These are phyloP conservation scores for Ligdia adustata DNA, from an alignment of 2,888 invertebrate species.

Conservation along the genomic window DNA sequence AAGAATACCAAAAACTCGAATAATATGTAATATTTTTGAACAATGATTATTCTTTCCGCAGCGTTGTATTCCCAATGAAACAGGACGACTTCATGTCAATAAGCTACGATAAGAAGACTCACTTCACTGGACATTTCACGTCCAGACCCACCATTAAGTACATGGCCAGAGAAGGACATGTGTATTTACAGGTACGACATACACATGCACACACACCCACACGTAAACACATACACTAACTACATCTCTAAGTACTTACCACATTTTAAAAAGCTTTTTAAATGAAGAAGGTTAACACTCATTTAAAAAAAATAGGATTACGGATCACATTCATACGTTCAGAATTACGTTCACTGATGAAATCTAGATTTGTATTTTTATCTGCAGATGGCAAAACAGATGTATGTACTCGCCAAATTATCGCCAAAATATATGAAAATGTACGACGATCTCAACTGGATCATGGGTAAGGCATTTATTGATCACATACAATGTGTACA, in stretches of 20 bases:
- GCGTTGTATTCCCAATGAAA: slow-evolving; percentile 85
- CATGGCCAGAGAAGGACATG: slow-evolving; percentile 51
- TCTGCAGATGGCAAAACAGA: slow-evolving; percentile 63
- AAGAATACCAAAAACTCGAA: too few species aligned
- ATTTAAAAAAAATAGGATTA: too few species aligned
- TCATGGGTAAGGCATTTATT: slow-evolving; percentile 46
- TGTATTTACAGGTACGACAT: slow-evolving; percentile 51
- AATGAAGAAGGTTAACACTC: too few species aligned
- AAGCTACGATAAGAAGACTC: slow-evolving; percentile 74
- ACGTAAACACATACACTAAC: too few species aligned
- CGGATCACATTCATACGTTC: too few species aligned
- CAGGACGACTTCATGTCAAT: slow-evolving; percentile 95
- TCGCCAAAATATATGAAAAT: slow-evolving; percentile 40
- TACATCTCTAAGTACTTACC: too few species aligned
- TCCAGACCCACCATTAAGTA: slow-evolving; percentile 58
- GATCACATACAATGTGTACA: not conserved
- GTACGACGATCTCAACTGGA: slow-evolving; percentile 62
- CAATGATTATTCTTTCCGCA: slow-evolving; percentile 33
- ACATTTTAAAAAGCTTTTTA: too few species aligned
- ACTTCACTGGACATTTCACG: slow-evolving; percentile 51
- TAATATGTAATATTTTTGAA: too few species aligned
- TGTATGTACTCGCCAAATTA: slow-evolving; percentile 52
- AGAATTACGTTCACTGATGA: too few species aligned
- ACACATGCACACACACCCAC: too few species aligned
- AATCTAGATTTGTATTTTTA: not conserved